phyloP scores from a whole-genome alignment of 92 coral and sea anemone genomes.

The Metridium senile region DNA sequence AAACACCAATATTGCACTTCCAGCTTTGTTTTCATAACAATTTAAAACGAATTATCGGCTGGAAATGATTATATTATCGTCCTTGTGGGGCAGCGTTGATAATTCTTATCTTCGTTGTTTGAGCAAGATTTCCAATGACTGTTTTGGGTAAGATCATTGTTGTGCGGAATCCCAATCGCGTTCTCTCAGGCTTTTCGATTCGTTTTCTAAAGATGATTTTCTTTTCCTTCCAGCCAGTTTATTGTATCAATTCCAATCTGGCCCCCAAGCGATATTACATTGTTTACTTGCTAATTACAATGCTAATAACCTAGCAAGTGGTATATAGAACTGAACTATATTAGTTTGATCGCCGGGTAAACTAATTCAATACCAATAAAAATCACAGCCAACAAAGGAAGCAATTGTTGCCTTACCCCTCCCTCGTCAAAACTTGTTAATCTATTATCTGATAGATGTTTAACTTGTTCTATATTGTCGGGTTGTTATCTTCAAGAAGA shows the following conservation, averaged over 20 bases:
- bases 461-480: neutral
- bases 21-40: conserved; percentile 8
- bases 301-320: conserved; percentile 4
- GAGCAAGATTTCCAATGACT: neutral
- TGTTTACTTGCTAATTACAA: conserved; percentile 3
- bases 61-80: neutral
- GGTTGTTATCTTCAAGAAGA: neutral
- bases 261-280: neutral
- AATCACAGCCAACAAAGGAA: neutral
- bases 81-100: no score
- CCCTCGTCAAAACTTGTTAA: no score
- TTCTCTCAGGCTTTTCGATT: neutral
- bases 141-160: neutral
- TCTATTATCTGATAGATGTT: neutral
- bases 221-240: neutral
- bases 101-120: neutral
- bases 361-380: neutral
- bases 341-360: neutral
- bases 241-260: neutral
- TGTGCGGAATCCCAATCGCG: neutral
- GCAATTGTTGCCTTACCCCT: no score
- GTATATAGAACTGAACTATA: neutral
- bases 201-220: conserved; percentile 1
- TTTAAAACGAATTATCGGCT: conserved; percentile 9
- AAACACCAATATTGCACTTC: conserved; percentile 8